A percentile compares a stretch with the other conserved stretches of the same genome.
phyloP scores from a whole-genome alignment of 2,888 invertebrate species.

The Drepanosiphum platanoidis region DNA sequence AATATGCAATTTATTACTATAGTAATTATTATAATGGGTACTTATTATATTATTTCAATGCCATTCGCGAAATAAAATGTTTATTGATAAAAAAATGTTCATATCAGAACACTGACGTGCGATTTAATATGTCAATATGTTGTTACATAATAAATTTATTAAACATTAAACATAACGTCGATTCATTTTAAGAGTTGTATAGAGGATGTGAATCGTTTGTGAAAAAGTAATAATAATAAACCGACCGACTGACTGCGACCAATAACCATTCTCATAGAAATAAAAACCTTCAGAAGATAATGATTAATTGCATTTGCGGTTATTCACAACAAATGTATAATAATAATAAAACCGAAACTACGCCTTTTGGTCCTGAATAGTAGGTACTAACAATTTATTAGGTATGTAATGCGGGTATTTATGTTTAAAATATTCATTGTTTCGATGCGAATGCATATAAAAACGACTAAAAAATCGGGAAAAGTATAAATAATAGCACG shows the following conservation, averaged over 20 bases:
- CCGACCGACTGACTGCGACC: no score
- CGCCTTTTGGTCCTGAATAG: constrained; percentile 1
- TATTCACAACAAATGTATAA: not conserved
- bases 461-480: no score
- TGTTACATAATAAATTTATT: not conserved
- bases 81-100: not conserved
- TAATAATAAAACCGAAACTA: not conserved
- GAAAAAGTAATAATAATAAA: not conserved
- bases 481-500: no score
- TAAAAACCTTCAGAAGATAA: constrained; percentile 8
- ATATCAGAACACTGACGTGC: not conserved
- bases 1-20: no score
- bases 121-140: no score
- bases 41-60: no score
- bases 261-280: constrained; percentile 13
- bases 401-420: not conserved
- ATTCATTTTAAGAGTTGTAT: not conserved
- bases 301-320: constrained; percentile 16
- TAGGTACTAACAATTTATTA: not conserved
- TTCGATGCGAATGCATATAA: not conserved
- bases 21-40: no score
- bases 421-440: not conserved
- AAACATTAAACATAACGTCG: not conserved
- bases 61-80: not conserved
- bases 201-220: no score